Base-by-base conservation (phyloP, 2,888 invertebrate species). In the Nudaria mundana region DNA sequence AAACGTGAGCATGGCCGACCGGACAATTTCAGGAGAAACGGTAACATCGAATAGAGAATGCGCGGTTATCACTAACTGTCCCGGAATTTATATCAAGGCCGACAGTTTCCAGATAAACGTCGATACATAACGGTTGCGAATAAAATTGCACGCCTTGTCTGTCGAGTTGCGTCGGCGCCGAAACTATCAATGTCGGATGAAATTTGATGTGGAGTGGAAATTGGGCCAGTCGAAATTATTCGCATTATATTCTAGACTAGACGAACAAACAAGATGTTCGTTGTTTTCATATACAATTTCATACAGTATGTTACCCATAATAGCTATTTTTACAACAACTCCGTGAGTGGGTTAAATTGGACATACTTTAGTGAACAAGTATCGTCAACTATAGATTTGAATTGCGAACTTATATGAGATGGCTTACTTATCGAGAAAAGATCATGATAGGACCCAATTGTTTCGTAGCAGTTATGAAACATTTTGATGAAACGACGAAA, bases 1-100 rank as follows among this genome's bases (percentile, higher is more conserved):
- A 42, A 44, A 37, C 37, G 39, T 40, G 36, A 40, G 48, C 51
- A 65, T 67, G 66, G 52, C 62, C 43, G 44, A 18, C 5, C 61
- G 57, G 62, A 57, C 70, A 68, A 77, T 75, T 74, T 71, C 68
- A 71, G 65, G 51, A 52, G 60, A 67, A 58, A 72, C 76, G 66
- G 78, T 62, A 60, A 65, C 20, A 3, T 64, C 68, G 62, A 61
- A 70, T 66, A 64, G 58, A 65, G 63, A 67, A 53, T 60, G 58
- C 68, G 66, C 72, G 69, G 71, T 71, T n/a, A 66, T 65, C 56
- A 61, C 54, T 72, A 74, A 75, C 75, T 68, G 73, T 73, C 66
- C 71, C 51, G 66, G 78, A 72, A 81, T 77, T 58, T 60, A 66
- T 72, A 69, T 62, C 78, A 80, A 81, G 79, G 76, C 71, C 76